A percentile compares a stretch with the other conserved stretches of the same genome.
Conservation (phyloP, 2,113 vertebrate species). For the Leptodactylus fuscus region DNA sequence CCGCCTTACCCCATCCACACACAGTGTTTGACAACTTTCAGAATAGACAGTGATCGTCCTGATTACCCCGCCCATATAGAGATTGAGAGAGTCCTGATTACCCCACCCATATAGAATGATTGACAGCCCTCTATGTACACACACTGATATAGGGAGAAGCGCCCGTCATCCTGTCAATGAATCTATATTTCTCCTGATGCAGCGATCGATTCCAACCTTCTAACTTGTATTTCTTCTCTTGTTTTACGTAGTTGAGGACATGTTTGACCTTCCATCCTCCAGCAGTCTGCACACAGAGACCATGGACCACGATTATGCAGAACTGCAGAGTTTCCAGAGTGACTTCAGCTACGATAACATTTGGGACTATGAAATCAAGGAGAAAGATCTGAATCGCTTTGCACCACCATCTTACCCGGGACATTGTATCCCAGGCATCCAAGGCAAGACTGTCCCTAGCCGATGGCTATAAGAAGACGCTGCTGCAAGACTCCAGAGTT, state of each 20-base stretch:
- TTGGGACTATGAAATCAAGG: constrained; percentile 68
- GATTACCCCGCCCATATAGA: too few species aligned
- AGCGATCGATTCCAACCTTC: not conserved
- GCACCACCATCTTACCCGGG: constrained; percentile 53
- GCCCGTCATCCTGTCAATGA: too few species aligned
- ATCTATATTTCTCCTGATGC: too few species aligned
- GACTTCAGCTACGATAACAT: constrained; percentile 67
- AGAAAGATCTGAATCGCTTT: not conserved
- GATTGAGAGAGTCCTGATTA: too few species aligned
- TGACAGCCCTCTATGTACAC: too few species aligned
- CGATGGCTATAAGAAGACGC: constrained; percentile 26
- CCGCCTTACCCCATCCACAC: too few species aligned
- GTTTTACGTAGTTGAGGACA: constrained; percentile 37
- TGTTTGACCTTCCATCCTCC: constrained; percentile 50
- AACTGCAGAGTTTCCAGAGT: constrained; percentile 70
- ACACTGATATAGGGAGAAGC: too few species aligned
- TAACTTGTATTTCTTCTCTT: not conserved
- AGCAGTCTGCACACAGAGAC: constrained; percentile 20
- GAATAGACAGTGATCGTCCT: too few species aligned
- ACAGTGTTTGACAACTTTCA: too few species aligned
- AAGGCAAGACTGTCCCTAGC: constrained; percentile 51
- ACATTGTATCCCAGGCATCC: constrained; percentile 57
- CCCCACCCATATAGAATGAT: too few species aligned
- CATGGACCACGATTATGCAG: constrained; percentile 66
- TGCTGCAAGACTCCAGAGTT: not conserved